Base-by-base conservation (phyloP, 2,797 vertebrate species). In the Lagocephalus sceleratus region DNA sequence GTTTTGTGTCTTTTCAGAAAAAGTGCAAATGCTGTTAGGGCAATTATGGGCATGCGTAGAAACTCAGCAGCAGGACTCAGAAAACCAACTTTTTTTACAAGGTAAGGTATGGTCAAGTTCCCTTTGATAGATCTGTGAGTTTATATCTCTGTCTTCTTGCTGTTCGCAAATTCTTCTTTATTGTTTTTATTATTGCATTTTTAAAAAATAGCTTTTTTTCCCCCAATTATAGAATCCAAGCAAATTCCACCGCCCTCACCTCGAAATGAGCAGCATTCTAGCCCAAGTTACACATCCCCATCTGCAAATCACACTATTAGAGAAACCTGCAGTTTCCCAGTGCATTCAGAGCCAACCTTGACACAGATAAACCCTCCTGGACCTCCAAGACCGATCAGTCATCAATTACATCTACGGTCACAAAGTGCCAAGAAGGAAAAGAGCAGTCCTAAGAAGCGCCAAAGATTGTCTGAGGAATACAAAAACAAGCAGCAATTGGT, bases 11-110 rank as follows among this genome's bases (percentile, higher is more conserved):
- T 60, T 69, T 75, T 77, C 79, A 99, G 96, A 87, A 72, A 95
- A 92, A 87, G 68, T 98, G 22, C 92, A 90, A 42, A 67, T 87
- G 9, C 89, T 98, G 9, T 73, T 99, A 12, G 85, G 94, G 60
- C 89, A 93, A 57, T 86, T 98, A 50, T 97, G 96, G 97, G 80
- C 85, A 29, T 98, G 96, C 71, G 86, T 99, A 49, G 92, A 94
- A 50, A 90, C 87, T 15, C 88, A 83, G 51, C 84, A 77, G 25
- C 76, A 79, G 5, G 73, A 83, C 1, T 76, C 83, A 0, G 51
- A 67, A 51, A 79, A 84, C 52, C 42, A 59, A 14, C n/a, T 83
- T 15, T 54, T 54, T 16, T 15, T 79, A 16, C 55, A 72, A 53
- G 85, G 88, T 89, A 65, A 81, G 46, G 10, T 55, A 47, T 59